phyloP scores from a whole-genome alignment of 2,888 invertebrate species.

The Caenorhabditis parvicauda region DNA sequence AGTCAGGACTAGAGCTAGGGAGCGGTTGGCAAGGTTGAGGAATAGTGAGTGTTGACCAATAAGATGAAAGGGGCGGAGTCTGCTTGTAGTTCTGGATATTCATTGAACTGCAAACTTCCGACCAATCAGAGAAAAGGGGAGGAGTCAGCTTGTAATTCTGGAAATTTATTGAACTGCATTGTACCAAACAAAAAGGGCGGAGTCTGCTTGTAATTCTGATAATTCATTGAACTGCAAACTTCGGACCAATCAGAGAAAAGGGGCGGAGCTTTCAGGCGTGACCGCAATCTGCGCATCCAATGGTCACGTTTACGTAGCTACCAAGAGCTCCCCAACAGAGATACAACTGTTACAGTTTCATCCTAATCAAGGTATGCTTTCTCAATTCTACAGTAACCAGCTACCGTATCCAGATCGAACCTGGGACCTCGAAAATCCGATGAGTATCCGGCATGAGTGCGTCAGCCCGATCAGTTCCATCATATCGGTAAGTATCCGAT shows the following conservation, averaged over 20 bases:
- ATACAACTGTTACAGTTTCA: slow-evolving; percentile 22
- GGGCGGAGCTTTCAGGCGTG: slow-evolving; percentile 11
- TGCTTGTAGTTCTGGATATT: no score
- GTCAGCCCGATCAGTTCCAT: slow-evolving; percentile 23
- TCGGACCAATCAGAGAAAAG: not conserved
- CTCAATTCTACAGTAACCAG: not conserved
- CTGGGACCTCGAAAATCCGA: slow-evolving; percentile 49
- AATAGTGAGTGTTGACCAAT: slow-evolving; percentile 13
- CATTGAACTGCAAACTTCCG: no score
- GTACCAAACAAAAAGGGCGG: no score
- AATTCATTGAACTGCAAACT: not conserved
- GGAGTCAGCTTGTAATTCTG: no score
- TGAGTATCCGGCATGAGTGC: slow-evolving; percentile 30
- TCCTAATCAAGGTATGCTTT: not conserved
- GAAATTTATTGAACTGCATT: no score
- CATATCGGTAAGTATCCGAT: slow-evolving; percentile 5
- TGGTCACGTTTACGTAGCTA: slow-evolving; percentile 29
- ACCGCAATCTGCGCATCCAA: slow-evolving; percentile 38
- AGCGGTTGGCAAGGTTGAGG: slow-evolving; percentile 37
- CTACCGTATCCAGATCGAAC: slow-evolving; percentile 28
- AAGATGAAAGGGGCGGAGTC: no score
- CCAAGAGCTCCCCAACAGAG: slow-evolving; percentile 16
- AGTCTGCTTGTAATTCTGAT: no score
- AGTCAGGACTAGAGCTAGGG: slow-evolving; percentile 42
- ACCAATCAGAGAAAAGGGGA: no score